Evolutionary conservation across 2,113 vertebrate species (phyloP).

Genomic region (Toxotes jaculatrix): DNA sequence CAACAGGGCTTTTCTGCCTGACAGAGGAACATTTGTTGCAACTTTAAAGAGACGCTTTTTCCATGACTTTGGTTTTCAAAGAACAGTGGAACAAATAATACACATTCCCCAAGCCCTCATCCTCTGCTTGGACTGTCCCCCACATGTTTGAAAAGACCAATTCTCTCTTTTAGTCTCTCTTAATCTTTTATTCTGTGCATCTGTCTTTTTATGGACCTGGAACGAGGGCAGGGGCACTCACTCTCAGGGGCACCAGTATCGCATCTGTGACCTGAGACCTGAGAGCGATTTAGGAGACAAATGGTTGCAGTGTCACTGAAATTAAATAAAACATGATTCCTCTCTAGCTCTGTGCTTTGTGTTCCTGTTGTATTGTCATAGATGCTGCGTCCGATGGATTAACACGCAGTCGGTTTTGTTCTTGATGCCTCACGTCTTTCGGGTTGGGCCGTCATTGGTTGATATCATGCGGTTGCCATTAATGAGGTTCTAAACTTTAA

Average conservation of each 20-base stretch:
- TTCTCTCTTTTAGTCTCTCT: neutral
- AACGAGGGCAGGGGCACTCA: too few species aligned
- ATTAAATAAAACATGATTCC: too few species aligned
- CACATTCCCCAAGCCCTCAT: neutral
- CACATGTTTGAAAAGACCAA: neutral
- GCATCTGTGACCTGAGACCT: too few species aligned
- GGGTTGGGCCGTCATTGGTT: neutral
- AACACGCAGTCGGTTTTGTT: neutral
- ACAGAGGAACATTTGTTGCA: constrained; percentile 52
- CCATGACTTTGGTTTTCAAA: constrained; percentile 5
- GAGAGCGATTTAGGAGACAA: too few species aligned
- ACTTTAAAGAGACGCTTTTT: constrained; percentile 25
- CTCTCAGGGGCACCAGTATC: too few species aligned
- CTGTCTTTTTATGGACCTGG: too few species aligned
- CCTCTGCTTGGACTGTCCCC: neutral
- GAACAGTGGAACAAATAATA: neutral
- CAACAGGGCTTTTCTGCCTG: constrained; percentile 2
- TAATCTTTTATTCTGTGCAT: neutral
- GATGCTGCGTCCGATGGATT: too few species aligned
- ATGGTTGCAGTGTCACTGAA: too few species aligned
- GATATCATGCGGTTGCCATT: too few species aligned
- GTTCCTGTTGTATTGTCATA: too few species aligned
- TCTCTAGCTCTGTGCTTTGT: too few species aligned
- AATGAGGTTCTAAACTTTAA: too few species aligned
- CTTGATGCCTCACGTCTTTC: neutral